Evolutionary conservation across 2,113 vertebrate species (phyloP), one percentile per base, ranked within the genome.

Genomic region (Speoplatyrhinus poulsoni): DNA sequence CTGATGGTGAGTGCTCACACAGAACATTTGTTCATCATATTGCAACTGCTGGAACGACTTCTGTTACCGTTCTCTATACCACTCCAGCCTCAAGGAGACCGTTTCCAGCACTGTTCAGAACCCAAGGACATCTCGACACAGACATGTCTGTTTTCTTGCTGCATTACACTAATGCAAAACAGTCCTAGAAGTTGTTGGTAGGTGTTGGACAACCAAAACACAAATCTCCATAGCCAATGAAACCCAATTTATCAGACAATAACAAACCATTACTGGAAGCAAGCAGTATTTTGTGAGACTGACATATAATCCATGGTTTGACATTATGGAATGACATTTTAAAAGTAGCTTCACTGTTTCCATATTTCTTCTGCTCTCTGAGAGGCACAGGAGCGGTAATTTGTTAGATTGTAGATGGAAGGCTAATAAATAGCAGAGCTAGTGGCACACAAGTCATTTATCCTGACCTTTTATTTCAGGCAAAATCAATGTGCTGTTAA

Each of bases 321-420:
- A 91, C 90, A 91, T 92, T 90, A 89, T 67, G 69, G 76, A 88
- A 79, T 92, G 91, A 87, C 92, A 93, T 91, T 91, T 91, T 26
- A 80, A 73, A 76, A 73, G 74, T 70, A 72, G 75, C 67, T 79
- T 72, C 76, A 75, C 15, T 17, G 72, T 64, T 77, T 87, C 81
- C 75, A 82, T 85, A 82, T 89, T 88, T 90, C 78, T 80, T 80
- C 64, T 76, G 74, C 69, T 74, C 74, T 62, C 74, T 73, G 71
- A 86, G 84, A 87, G 6, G 12, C 70, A 79, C 60, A 66, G 64
- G 46, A 70, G 73, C 66, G 73, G 72, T 80, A 73, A 85, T 91
- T 91, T 90, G 88, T 89, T 83, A 88, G 85, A 88, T 81, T 83
- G 74, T 75, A 82, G 85, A 85, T 67, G 72, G 81, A 79, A 66